phyloP scores from a whole-genome alignment of 1,140 invertebrate species.

The Teleopsis dalmanni region DNA sequence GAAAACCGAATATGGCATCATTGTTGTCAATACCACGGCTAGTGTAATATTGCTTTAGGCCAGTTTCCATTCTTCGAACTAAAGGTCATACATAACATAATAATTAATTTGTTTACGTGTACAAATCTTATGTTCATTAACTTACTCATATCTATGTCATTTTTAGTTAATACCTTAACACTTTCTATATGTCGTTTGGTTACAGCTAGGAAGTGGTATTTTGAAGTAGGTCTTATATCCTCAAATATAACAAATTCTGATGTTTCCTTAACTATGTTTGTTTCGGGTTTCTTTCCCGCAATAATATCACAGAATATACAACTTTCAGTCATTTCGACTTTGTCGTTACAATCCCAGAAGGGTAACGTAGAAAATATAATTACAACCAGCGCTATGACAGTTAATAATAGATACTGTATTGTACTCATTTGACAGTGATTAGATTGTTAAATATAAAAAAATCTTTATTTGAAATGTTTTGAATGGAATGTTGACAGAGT shows the following conservation, averaged over 20 bases:
- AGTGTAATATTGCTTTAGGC: constrained; percentile 16
- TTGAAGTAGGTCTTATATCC: constrained; percentile 75
- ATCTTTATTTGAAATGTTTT: too few species aligned
- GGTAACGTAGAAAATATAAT: too few species aligned
- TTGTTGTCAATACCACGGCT: constrained; percentile 46
- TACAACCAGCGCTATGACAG: too few species aligned
- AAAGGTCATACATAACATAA: constrained; percentile 7
- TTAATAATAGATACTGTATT: too few species aligned
- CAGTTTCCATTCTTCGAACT: constrained; percentile 58
- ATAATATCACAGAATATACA: constrained; percentile 70
- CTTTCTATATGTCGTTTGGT: constrained; percentile 70
- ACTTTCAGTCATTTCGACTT: too few species aligned
- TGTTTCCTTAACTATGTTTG: constrained; percentile 59
- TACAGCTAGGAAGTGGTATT: constrained; percentile 72
- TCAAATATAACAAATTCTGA: constrained; percentile 70
- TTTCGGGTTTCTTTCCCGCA: constrained; percentile 48
- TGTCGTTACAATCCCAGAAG: too few species aligned
- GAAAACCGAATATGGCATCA: constrained; percentile 71
- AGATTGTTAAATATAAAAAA: too few species aligned
- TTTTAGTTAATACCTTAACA: constrained; percentile 57
- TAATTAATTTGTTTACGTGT: not conserved
- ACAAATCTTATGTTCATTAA: too few species aligned
- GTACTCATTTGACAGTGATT: too few species aligned
- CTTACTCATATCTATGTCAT: constrained; percentile 60
- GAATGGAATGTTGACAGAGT: too few species aligned